Conservation (phyloP, 64 coral and sea anemone genomes). For the Porites australiensis region DNA sequence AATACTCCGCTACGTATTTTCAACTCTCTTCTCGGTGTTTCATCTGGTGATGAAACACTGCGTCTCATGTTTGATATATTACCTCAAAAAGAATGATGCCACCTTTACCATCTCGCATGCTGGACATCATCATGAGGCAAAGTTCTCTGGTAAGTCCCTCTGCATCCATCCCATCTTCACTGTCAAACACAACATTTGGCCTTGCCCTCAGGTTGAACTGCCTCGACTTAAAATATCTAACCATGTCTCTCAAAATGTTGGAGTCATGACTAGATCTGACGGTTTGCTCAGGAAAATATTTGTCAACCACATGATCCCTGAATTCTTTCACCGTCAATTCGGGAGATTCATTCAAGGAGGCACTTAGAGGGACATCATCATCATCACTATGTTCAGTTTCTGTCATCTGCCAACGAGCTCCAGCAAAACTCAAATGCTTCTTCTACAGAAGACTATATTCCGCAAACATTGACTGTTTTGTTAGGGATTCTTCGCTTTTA, state of each 20-base stretch:
- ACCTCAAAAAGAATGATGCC: slow-evolving; percentile 33
- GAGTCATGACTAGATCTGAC: slow-evolving; percentile 38
- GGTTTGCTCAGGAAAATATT: slow-evolving; percentile 10
- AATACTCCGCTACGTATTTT: no score
- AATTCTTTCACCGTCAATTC: background rate
- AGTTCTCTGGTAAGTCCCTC: slow-evolving; percentile 51
- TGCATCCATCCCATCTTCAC: slow-evolving; percentile 44
- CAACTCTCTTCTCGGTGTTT: no score
- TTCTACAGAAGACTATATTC: no score
- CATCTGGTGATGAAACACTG: no score
- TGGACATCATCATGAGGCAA: slow-evolving; percentile 28
- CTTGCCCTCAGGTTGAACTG: slow-evolving; percentile 46
- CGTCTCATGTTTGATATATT: no score
- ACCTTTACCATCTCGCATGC: slow-evolving; percentile 20
- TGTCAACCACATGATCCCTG: slow-evolving; percentile 48
- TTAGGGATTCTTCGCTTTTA: no score
- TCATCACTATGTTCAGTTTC: background rate
- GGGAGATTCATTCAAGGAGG: background rate
- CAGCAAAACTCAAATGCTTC: no score
- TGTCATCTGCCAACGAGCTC: no score
- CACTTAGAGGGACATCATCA: background rate
- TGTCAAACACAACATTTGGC: slow-evolving; percentile 35
- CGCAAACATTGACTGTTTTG: no score
- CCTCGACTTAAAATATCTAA: slow-evolving; percentile 14
- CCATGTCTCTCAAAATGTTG: slow-evolving; percentile 26